Conservation (phyloP, 92 coral and sea anemone species). For the Micromussa lordhowensis region DNA sequence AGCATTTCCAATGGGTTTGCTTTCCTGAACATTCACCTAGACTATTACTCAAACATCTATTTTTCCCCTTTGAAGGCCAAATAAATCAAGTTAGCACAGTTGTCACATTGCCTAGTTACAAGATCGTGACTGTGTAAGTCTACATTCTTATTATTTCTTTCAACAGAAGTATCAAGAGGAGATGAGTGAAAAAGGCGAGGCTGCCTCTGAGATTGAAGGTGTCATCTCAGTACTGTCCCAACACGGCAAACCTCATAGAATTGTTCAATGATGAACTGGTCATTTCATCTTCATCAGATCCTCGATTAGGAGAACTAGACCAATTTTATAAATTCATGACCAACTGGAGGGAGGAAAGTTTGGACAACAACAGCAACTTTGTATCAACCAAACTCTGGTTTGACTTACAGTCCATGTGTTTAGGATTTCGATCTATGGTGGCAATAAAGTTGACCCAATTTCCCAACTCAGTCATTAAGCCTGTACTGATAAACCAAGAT, state of each 20-base stretch:
- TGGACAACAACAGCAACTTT: neutral
- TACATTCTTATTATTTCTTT: too few species aligned
- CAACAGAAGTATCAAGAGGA: conserved; percentile 4
- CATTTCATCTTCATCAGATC: neutral
- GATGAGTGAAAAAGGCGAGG: neutral
- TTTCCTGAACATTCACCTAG: too few species aligned
- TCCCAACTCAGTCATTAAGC: conserved; percentile 61
- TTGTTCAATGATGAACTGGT: neutral
- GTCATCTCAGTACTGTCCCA: neutral
- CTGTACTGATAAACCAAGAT: conserved; percentile 72
- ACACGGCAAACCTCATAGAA: neutral
- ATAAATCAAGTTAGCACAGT: too few species aligned
- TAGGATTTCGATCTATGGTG: conserved; percentile 57
- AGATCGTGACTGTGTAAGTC: too few species aligned
- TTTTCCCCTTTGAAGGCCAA: too few species aligned
- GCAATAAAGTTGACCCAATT: conserved; percentile 29
- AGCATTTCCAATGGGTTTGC: too few species aligned
- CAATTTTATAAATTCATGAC: neutral
- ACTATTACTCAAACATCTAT: too few species aligned
- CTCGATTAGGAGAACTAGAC: neutral
- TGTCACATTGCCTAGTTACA: too few species aligned
- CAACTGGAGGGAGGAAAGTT: neutral
- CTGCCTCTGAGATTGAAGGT: neutral
- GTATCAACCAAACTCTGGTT: conserved; percentile 50
- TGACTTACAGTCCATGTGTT: conserved; percentile 66